Conservation (phyloP, 1,140 invertebrate genomes). For the Euura saliciscinereae region DNA sequence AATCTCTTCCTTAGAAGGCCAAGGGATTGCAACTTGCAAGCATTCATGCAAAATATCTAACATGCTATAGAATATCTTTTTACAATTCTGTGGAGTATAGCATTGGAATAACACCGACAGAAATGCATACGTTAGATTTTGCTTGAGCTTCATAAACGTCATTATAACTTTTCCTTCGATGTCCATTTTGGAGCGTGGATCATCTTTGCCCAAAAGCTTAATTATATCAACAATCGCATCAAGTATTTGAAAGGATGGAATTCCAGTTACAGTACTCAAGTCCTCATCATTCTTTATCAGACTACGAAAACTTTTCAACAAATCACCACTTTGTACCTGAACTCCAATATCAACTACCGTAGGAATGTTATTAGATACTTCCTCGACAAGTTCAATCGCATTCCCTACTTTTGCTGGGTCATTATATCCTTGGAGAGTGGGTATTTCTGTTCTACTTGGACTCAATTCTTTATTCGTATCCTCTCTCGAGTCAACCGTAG, state of each 20-base stretch:
- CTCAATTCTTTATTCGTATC: background rate
- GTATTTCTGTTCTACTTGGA: background rate
- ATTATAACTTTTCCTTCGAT: conserved; percentile 26
- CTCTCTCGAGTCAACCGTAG: background rate
- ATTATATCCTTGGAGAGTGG: background rate
- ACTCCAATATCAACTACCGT: background rate
- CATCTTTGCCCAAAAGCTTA: background rate
- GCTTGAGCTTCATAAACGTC: conserved; percentile 32
- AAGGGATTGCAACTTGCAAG: conserved; percentile 27
- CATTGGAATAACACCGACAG: conserved; percentile 27
- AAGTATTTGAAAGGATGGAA: background rate
- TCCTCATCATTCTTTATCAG: background rate
- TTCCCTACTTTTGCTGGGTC: background rate
- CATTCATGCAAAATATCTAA: conserved; percentile 18
- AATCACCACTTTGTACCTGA: background rate
- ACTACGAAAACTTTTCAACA: background rate
- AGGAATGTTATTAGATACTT: background rate
- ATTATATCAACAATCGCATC: background rate
- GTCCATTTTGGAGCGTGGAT: background rate
- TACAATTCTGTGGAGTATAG: conserved; percentile 26
- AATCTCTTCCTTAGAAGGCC: conserved; percentile 26
- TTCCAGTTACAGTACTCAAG: background rate
- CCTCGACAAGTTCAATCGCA: background rate
- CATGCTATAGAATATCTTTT: conserved; percentile 23
- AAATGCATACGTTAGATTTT: conserved; percentile 28